A percentile compares a stretch with the other conserved stretches of the same genome.
These are phyloP conservation scores for Lucilia sericata DNA, from an alignment of 1,140 invertebrate species.

Conservation along the genomic window DNA sequence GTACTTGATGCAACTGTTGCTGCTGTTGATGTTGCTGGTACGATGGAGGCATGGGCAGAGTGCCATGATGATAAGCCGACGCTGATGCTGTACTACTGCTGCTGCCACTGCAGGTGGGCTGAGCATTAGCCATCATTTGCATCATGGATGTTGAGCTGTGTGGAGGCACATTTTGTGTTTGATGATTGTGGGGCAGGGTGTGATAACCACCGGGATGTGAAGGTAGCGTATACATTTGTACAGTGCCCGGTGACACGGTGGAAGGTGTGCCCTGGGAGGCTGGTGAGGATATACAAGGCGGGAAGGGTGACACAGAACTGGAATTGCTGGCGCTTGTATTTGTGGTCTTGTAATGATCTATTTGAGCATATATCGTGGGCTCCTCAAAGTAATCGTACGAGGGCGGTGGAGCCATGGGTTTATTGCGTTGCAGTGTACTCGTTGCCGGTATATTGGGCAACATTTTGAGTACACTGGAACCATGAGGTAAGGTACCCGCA, in stretches of 20 bases:
- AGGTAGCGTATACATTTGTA: constrained; percentile 65
- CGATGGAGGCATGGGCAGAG: constrained; percentile 62
- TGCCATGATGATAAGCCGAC: constrained; percentile 58
- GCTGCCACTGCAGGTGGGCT: not conserved
- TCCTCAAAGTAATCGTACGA: constrained; percentile 69
- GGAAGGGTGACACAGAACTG: constrained; percentile 54
- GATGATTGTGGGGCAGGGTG: constrained; percentile 63
- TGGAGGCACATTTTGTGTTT: constrained; percentile 48
- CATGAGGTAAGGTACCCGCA: constrained; percentile 62
- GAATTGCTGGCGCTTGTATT: constrained; percentile 63
- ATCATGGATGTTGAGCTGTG: constrained; percentile 63
- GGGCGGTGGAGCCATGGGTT: constrained; percentile 64
- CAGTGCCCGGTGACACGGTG: constrained; percentile 63
- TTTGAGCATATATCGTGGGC: constrained; percentile 78
- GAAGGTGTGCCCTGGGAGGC: constrained; percentile 64
- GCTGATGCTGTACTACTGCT: not conserved
- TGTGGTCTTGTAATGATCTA: constrained; percentile 73
- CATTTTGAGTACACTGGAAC: constrained; percentile 63
- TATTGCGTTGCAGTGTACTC: constrained; percentile 57
- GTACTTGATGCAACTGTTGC: constrained; percentile 53
- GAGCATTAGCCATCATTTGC: constrained; percentile 59
- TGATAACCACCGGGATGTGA: constrained; percentile 65
- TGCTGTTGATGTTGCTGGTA: constrained; percentile 63
- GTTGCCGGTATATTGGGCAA: constrained; percentile 62
- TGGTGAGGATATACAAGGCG: constrained; percentile 59